Conservation (phyloP, 2,888 invertebrate genomes). For the Caenorhabditis sulstoni region DNA sequence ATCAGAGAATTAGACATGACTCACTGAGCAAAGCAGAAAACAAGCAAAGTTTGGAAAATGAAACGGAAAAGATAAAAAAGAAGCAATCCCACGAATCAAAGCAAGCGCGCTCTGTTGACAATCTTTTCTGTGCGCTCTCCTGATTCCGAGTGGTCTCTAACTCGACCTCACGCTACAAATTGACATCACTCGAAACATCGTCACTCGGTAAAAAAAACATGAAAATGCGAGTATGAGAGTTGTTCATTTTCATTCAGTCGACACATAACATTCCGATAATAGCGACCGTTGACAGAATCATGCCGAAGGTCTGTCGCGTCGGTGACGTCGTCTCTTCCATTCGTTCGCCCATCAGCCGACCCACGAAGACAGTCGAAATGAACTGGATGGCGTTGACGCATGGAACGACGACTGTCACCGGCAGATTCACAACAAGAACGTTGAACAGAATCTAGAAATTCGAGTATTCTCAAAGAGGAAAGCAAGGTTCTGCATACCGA, state of each 20-base stretch:
- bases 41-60: background rate
- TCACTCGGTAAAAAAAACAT: background rate
- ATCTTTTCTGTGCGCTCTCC: conserved; percentile 8
- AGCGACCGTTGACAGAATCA: conserved; percentile 35
- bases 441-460: conserved; percentile 61
- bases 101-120: conserved; percentile 9
- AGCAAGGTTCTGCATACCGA: conserved; percentile 47
- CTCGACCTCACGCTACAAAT: no score
- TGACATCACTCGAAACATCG: background rate
- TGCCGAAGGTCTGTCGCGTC: conserved; percentile 40
- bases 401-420: conserved; percentile 66
- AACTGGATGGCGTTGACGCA: conserved; percentile 65
- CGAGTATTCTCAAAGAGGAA: background rate
- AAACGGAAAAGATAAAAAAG: background rate
- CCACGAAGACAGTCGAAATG: conserved; percentile 51
- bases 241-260: conserved; percentile 9
- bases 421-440: conserved; percentile 55
- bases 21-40: background rate
- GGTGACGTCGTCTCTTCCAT: conserved; percentile 15
- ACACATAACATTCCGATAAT: conserved; percentile 55
- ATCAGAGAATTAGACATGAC: background rate
- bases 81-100: background rate
- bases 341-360: conserved; percentile 58
- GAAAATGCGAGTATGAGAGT: background rate
- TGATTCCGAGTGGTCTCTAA: no score